A percentile compares a stretch with the other conserved stretches of the same genome.
Evolutionary conservation across 2,797 vertebrate species (phyloP).

Genomic region (Pseudochaenichthys georgianus): DNA sequence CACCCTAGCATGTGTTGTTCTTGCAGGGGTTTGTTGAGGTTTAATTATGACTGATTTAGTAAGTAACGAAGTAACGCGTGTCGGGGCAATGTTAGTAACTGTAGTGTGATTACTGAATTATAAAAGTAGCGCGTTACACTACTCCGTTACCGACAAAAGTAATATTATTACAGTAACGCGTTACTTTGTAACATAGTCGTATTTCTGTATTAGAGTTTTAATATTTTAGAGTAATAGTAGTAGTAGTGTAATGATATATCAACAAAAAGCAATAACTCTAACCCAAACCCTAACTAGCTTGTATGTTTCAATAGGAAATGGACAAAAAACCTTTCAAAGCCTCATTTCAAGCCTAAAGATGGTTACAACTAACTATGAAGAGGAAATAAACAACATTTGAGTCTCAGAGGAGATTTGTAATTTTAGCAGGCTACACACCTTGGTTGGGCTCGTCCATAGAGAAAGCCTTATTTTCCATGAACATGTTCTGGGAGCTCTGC

Average conservation of each 20-base stretch:
- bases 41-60: too few relatives aligned
- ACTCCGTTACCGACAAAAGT: too few relatives aligned
- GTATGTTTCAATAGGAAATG: background rate
- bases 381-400: background rate
- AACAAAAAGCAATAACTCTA: background rate
- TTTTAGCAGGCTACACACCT: conserved; percentile 78
- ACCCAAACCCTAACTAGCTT: background rate
- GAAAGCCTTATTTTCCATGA: conserved; percentile 96
- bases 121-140: too few relatives aligned
- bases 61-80: too few relatives aligned
- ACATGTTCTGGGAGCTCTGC: conserved; percentile 90
- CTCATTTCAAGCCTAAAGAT: background rate
- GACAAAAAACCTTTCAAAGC: background rate
- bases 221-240: background rate
- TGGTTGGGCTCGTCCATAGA: conserved; percentile 93
- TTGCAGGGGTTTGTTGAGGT: too few relatives aligned
- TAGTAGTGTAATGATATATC: background rate
- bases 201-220: background rate
- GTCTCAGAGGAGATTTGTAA: background rate
- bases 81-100: too few relatives aligned
- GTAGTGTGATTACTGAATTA: too few relatives aligned
- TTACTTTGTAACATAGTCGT: too few relatives aligned
- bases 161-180: too few relatives aligned
- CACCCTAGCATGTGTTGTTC: too few relatives aligned
- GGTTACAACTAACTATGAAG: background rate